These are phyloP conservation scores for Chrysotoxum bicinctum DNA, from an alignment of 2,888 invertebrate genomes.

Conservation along the genomic window DNA sequence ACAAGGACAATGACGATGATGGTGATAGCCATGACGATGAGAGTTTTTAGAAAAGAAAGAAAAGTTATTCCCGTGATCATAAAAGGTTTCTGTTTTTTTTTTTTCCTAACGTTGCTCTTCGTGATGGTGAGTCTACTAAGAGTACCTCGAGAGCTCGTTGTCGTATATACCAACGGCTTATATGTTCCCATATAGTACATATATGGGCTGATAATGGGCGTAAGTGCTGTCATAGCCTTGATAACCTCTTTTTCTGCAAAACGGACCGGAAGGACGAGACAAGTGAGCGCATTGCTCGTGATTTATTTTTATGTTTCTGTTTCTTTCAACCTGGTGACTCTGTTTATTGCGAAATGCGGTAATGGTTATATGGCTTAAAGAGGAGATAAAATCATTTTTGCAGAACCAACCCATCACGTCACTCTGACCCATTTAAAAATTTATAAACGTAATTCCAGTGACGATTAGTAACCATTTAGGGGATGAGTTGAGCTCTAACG, in stretches of 20 bases:
- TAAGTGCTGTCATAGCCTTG: conserved; percentile 55
- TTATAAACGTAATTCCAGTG: conserved; percentile 51
- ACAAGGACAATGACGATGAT: conserved; percentile 18
- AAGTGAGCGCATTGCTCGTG: conserved; percentile 68
- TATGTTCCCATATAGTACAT: not conserved
- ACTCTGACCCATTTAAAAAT: conserved; percentile 56
- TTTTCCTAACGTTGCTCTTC: not conserved
- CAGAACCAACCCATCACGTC: conserved; percentile 5
- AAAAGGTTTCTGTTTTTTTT: conserved; percentile 59
- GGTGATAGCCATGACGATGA: conserved; percentile 24
- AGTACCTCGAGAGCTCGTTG: conserved; percentile 3
- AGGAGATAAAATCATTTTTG: conserved; percentile 27
- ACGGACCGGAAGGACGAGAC: conserved; percentile 57
- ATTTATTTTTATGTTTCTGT: conserved; percentile 66
- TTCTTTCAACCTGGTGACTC: not conserved
- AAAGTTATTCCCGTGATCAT: conserved; percentile 60
- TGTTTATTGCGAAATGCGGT: conserved; percentile 12
- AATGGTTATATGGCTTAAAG: conserved; percentile 3
- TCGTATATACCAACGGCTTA: conserved; percentile 33
- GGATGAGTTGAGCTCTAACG: conserved; percentile 34
- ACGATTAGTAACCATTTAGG: conserved; percentile 53
- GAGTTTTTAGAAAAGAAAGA: conserved; percentile 22
- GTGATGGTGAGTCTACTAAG: conserved; percentile 26
- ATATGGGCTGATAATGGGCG: conserved; percentile 44
- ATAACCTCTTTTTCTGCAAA: conserved; percentile 42